phyloP scores from a whole-genome alignment of 1,140 invertebrate species.

The Trinorchestia longiramus region DNA sequence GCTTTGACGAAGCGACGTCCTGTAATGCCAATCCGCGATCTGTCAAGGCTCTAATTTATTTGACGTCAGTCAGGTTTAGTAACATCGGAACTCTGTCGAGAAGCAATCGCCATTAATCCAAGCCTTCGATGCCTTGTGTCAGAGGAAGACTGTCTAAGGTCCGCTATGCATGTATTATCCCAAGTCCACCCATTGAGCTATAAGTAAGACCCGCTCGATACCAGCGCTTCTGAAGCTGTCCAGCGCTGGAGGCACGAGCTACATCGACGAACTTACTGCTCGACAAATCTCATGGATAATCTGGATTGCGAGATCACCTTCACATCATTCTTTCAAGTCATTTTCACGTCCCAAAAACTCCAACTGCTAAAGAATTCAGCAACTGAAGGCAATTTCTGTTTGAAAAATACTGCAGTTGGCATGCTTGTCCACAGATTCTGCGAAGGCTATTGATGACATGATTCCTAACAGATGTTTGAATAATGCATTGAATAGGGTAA shows the following conservation, averaged over 20 bases:
- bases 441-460: too few relatives aligned
- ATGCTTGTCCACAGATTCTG: too few relatives aligned
- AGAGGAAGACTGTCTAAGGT: background rate
- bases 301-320: background rate
- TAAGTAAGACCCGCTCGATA: background rate
- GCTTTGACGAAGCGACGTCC: background rate
- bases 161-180: conserved; percentile 36
- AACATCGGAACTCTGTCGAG: conserved; percentile 48
- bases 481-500: too few relatives aligned
- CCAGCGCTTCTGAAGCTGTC: background rate
- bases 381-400: too few relatives aligned
- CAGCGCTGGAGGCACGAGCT: background rate
- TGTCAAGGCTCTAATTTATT: conserved; percentile 46
- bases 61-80: conserved; percentile 35
- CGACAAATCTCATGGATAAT: background rate
- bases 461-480: too few relatives aligned
- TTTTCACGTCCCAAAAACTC: background rate
- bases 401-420: too few relatives aligned
- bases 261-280: background rate
- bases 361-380: background rate
- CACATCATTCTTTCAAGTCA: background rate
- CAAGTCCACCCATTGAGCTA: background rate
- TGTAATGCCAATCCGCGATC: background rate
- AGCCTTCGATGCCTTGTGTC: conserved; percentile 7
- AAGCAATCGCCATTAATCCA: conserved; percentile 52